A percentile compares a stretch with the other conserved stretches of the same genome.
Conservation (phyloP, 2,888 invertebrate species). For the Calephelis perditalis region DNA sequence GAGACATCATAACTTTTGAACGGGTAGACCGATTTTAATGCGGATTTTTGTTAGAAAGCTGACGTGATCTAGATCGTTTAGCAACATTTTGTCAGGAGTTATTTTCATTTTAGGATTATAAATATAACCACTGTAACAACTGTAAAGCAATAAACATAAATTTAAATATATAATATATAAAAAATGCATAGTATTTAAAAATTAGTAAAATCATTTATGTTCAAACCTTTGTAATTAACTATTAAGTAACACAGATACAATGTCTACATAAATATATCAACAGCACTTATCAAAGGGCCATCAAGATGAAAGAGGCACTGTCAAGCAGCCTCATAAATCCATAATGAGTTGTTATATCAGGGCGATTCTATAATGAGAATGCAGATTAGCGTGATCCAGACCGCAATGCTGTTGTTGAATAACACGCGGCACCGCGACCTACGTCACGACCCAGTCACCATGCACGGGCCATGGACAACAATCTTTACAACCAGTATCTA, state of each 20-base stretch:
- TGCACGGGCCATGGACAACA: background rate
- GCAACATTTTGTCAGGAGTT: too few species aligned
- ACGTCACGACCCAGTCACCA: background rate
- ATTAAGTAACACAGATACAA: background rate
- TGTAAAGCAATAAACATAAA: too few species aligned
- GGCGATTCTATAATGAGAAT: conserved; percentile 35
- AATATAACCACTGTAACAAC: too few species aligned
- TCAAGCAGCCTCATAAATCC: background rate
- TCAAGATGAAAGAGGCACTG: background rate
- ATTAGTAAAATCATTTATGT: too few species aligned
- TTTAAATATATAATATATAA: too few species aligned
- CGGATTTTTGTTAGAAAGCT: too few species aligned
- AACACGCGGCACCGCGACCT: conserved; percentile 34
- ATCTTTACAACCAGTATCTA: too few species aligned
- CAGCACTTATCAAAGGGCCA: background rate
- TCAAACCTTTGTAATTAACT: background rate
- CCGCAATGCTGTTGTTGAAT: conserved; percentile 57
- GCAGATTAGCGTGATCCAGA: conserved; percentile 55
- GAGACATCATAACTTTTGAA: too few species aligned
- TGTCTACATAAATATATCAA: background rate
- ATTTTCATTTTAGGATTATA: too few species aligned
- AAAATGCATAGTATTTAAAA: too few species aligned
- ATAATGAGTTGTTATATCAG: conserved; percentile 2
- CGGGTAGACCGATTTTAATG: too few species aligned
- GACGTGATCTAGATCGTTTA: too few species aligned